Conservation (phyloP, 2,113 vertebrate genomes). For the Murina feae region DNA sequence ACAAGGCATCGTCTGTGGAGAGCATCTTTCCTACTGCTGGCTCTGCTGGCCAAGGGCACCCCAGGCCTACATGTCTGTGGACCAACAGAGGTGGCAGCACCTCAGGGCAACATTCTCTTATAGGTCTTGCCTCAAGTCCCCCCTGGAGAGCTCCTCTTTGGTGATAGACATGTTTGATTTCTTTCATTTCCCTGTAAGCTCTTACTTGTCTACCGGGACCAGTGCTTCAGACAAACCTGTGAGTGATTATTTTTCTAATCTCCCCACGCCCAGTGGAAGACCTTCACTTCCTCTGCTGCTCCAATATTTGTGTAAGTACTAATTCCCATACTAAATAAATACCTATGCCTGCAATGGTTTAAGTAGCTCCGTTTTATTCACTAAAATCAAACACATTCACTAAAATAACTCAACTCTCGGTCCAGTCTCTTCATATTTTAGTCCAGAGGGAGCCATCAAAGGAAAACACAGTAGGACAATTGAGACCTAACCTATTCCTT, state of each 20-base stretch:
- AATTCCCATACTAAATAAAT: neutral
- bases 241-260: neutral
- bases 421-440: neutral
- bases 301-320: neutral
- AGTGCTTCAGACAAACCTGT: neutral
- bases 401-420: neutral
- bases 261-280: neutral
- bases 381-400: neutral
- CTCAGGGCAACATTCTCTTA: neutral
- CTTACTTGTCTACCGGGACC: neutral
- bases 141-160: neutral
- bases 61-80: neutral
- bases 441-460: neutral
- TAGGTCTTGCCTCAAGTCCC: neutral
- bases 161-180: neutral
- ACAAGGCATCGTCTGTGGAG: neutral
- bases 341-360: neutral
- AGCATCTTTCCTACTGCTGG: neutral
- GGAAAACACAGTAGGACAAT: neutral
- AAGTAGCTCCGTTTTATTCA: neutral
- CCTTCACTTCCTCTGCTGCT: neutral
- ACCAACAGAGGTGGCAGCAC: neutral
- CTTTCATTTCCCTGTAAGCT: neutral
- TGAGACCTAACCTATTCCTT: neutral
- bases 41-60: neutral